These are phyloP conservation scores for Chloropsis cyanopogon DNA, from an alignment of 2,113 vertebrate genomes.

Conservation along the genomic window DNA sequence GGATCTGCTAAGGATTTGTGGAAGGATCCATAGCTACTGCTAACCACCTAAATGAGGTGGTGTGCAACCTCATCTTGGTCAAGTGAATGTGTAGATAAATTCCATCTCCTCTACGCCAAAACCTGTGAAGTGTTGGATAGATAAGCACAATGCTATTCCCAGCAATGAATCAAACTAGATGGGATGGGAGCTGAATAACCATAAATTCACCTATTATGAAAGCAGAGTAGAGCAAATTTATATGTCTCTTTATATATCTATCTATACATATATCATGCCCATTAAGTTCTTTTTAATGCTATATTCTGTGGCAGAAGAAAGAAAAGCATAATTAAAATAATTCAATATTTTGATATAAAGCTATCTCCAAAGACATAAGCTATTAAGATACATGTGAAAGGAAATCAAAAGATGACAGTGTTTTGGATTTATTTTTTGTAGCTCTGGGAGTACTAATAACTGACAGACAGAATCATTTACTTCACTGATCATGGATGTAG, in stretches of 20 bases:
- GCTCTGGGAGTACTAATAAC: not conserved
- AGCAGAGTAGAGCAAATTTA: not conserved
- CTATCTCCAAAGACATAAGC: not conserved
- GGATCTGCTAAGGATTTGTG: not conserved
- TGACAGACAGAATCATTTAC: not conserved
- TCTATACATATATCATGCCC: not conserved
- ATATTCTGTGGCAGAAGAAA: not conserved
- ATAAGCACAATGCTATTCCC: not conserved
- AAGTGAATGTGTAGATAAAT: not conserved
- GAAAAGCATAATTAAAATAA: not conserved
- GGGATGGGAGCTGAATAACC: not conserved
- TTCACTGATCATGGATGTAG: not conserved
- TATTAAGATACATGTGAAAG: not conserved
- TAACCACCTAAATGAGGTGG: not conserved
- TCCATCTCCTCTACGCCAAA: not conserved
- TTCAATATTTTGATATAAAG: not conserved
- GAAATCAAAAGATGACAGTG: not conserved
- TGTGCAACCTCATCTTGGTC: not conserved
- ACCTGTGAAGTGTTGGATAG: not conserved
- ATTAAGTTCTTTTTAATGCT: not conserved
- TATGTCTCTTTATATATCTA: not conserved
- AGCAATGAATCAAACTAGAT: not conserved
- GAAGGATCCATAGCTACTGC: not conserved
- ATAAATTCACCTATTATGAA: not conserved
- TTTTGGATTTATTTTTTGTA: slow-evolving; percentile 35